Percentiles rank a stretch among this genome's conserved stretches.
Conservation (phyloP, 2,797 vertebrate genomes). For the Steatocranus sp. region DNA sequence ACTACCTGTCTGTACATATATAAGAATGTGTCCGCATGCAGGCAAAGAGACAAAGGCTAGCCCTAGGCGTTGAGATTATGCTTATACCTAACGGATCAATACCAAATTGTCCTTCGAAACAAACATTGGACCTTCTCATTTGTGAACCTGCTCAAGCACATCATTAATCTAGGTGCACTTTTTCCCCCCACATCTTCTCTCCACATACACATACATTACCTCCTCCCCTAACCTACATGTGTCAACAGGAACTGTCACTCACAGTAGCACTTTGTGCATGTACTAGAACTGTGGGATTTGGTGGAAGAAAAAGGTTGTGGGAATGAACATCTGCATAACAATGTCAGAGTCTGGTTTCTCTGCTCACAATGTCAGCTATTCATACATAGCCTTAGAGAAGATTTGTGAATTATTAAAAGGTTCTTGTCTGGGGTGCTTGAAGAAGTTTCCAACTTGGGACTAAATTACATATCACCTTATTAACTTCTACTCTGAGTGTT, state of each 20-base stretch:
- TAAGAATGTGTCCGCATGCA: neutral
- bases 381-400: conserved; percentile 59
- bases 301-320: conserved; percentile 53
- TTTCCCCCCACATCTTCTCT: neutral
- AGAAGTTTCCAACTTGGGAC: conserved; percentile 51
- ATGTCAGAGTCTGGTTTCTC: conserved; percentile 63
- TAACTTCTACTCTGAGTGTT: conserved; percentile 36
- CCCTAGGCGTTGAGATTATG: conserved; percentile 61
- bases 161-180: conserved; percentile 74
- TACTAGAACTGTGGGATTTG: conserved; percentile 57
- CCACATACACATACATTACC: conserved; percentile 8
- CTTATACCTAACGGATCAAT: conserved; percentile 71
- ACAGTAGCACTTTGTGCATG: conserved; percentile 39
- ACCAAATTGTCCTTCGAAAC: conserved; percentile 77
- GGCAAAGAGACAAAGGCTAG: conserved; percentile 34
- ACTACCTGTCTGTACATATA: neutral
- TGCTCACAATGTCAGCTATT: conserved; percentile 64
- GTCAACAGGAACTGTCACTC: conserved; percentile 73
- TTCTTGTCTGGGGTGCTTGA: conserved; percentile 30
- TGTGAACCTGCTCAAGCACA: conserved; percentile 77
- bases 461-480: conserved; percentile 53
- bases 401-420: conserved; percentile 69
- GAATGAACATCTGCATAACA: conserved; percentile 73
- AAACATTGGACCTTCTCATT: conserved; percentile 74
- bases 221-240: conserved; percentile 53